These are phyloP conservation scores for Pycnomerus fuliginosus DNA, from an alignment of 2,888 invertebrate genomes.

Conservation along the genomic window DNA sequence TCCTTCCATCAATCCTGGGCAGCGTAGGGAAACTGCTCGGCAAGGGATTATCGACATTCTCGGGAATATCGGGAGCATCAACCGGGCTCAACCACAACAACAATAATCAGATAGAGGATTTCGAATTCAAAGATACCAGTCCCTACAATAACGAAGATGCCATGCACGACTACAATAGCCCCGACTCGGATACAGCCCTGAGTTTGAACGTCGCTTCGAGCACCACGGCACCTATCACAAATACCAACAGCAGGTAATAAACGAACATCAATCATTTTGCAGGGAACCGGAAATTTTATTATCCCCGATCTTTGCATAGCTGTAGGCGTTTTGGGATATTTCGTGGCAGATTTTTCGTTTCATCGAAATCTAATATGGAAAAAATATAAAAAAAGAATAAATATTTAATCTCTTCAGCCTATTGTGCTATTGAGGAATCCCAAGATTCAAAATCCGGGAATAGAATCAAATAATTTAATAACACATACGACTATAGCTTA, in stretches of 20 bases:
- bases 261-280: too few species aligned
- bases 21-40: conserved; percentile 81
- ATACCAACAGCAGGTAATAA: conserved; percentile 46
- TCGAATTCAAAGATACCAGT: conserved; percentile 73
- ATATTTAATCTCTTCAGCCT: too few species aligned
- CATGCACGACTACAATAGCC: conserved; percentile 51
- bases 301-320: too few species aligned
- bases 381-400: too few species aligned
- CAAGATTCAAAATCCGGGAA: too few species aligned
- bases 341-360: too few species aligned
- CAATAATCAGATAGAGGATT: conserved; percentile 59
- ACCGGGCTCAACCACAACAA: conserved; percentile 43
- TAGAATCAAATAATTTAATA: too few species aligned
- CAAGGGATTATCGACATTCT: conserved; percentile 69
- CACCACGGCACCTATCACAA: conserved; percentile 23
- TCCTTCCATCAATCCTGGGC: conserved; percentile 80
- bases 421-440: too few species aligned
- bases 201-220: conserved; percentile 29
- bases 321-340: too few species aligned
- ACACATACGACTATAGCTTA: too few species aligned
- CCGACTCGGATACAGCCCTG: conserved; percentile 39
- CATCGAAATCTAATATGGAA: too few species aligned
- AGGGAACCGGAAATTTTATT: too few species aligned
- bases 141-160: conserved; percentile 50
- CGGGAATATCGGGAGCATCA: conserved; percentile 57